These are phyloP conservation scores for Crocidura indochinensis DNA, from an alignment of 2,797 vertebrate species.

Conservation along the genomic window DNA sequence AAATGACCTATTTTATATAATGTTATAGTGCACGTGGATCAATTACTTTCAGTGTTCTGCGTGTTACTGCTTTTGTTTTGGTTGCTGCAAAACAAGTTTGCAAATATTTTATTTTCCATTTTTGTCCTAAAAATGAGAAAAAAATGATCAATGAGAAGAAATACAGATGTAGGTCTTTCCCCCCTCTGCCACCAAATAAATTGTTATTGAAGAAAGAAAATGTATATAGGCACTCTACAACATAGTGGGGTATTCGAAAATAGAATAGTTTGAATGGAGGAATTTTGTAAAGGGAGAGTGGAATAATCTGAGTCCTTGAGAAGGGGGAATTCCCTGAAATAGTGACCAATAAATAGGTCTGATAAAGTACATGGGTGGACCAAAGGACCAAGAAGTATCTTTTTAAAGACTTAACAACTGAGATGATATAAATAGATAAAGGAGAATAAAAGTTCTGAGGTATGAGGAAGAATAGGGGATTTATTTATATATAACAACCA, in stretches of 20 bases:
- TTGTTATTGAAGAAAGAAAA: too few species aligned
- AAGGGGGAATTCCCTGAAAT: neutral
- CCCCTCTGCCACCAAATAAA: too few species aligned
- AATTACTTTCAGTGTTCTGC: neutral
- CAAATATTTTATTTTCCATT: neutral
- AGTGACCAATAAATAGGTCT: slow-evolving; percentile 29
- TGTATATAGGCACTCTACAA: too few species aligned
- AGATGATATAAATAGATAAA: neutral
- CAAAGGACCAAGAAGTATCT: neutral
- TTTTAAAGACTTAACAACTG: neutral
- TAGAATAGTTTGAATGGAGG: neutral
- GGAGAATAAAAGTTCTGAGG: neutral
- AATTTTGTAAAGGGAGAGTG: neutral
- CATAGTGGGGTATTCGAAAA: neutral
- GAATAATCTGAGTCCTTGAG: neutral
- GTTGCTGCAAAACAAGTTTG: neutral
- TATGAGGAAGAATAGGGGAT: neutral
- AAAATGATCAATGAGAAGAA: neutral
- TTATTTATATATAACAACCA: slow-evolving; percentile 26
- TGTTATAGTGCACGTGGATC: slow-evolving; percentile 18
- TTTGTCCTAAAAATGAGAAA: neutral
- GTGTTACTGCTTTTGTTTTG: neutral
- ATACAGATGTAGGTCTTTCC: neutral
- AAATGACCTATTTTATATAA: slow-evolving; percentile 38
- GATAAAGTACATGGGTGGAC: neutral